A percentile compares a stretch with the other conserved stretches of the same genome.
These are phyloP conservation scores for Chloropsis hardwickii DNA, from an alignment of 2,113 vertebrate genomes.

Conservation along the genomic window DNA sequence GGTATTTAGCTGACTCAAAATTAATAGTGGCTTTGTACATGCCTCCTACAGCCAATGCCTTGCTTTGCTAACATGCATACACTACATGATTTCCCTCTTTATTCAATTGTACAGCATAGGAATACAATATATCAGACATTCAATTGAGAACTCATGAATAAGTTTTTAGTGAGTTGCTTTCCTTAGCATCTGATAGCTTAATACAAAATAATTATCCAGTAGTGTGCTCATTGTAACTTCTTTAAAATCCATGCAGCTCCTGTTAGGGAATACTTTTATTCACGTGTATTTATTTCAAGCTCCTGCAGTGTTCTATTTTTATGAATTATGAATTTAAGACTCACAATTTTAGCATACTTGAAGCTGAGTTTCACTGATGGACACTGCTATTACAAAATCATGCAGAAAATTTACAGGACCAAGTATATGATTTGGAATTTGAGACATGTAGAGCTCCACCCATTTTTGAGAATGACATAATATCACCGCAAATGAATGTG, in stretches of 20 bases:
- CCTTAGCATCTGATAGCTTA: neutral
- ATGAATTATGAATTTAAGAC: neutral
- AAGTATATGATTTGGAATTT: constrained; percentile 8
- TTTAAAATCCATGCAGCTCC: neutral
- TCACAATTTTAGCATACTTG: neutral
- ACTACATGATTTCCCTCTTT: neutral
- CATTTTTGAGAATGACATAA: neutral
- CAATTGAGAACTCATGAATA: neutral
- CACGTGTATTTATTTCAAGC: neutral
- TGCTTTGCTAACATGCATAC: neutral
- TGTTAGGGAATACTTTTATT: neutral
- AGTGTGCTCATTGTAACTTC: neutral
- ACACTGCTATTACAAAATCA: neutral
- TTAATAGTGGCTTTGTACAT: neutral
- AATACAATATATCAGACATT: neutral
- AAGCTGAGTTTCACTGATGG: neutral
- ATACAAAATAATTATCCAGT: neutral
- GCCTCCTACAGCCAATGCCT: neutral
- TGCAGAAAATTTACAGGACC: neutral
- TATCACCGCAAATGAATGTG: neutral
- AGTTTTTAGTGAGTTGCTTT: neutral
- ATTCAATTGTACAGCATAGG: neutral
- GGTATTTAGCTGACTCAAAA: neutral
- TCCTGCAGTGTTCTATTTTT: neutral
- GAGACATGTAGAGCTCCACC: neutral